A percentile compares a stretch with the other conserved stretches of the same genome.
Conservation (phyloP, 2,113 vertebrate genomes). For the Ahaetulla prasina region DNA sequence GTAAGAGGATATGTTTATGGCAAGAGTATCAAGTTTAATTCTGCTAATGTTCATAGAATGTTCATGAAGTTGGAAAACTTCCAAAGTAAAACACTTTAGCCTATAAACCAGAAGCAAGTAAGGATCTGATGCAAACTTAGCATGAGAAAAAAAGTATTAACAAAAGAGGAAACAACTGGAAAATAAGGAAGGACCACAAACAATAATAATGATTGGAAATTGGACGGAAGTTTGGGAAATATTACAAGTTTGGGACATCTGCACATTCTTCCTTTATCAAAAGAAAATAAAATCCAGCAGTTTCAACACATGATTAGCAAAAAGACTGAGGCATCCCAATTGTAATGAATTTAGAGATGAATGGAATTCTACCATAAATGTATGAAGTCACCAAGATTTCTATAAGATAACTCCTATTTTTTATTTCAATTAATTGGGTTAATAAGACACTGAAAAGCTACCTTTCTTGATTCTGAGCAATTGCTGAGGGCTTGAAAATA, state of each 20-base stretch:
- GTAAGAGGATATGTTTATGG: background rate
- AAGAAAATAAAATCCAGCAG: background rate
- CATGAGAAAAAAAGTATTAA: background rate
- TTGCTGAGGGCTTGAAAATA: background rate
- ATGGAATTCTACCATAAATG: background rate
- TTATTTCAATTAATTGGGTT: background rate
- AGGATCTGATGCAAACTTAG: background rate
- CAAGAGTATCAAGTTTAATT: background rate
- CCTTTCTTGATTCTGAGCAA: background rate
- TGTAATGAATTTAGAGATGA: background rate
- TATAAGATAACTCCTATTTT: background rate
- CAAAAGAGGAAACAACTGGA: background rate
- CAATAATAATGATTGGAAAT: background rate
- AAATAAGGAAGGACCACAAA: background rate
- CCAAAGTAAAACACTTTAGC: background rate
- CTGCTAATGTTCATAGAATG: background rate
- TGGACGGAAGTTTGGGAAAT: background rate
- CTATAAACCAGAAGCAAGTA: background rate
- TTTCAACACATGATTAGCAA: background rate
- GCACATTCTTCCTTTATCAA: background rate
- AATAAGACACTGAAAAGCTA: background rate
- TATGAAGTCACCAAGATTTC: background rate
- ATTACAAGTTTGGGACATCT: background rate
- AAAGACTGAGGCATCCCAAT: background rate
- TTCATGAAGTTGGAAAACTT: background rate